Evolutionary conservation across 2,797 vertebrate genomes (phyloP).

Genomic region (Tadarida brasiliensis): DNA sequence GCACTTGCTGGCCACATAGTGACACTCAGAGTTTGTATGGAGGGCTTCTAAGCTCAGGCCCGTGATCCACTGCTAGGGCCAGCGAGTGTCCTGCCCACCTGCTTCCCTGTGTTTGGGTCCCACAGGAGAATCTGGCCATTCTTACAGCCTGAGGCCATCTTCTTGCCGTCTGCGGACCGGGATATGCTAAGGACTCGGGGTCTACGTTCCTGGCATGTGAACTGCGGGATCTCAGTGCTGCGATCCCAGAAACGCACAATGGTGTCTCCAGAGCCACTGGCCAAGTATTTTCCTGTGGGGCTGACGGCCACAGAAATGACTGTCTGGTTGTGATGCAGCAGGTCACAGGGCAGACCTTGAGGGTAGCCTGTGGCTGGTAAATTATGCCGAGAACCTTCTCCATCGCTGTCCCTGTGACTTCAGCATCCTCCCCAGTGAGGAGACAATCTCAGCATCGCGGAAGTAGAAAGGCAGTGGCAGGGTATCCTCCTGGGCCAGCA

Average conservation of each 20-base stretch:
- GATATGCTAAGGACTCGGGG: slow-evolving; percentile 98
- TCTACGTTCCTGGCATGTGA: slow-evolving; percentile 96
- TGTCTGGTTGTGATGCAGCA: slow-evolving; percentile 96
- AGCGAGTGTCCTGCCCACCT: slow-evolving; percentile 92
- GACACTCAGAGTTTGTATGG: slow-evolving; percentile 95
- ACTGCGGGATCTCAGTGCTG: slow-evolving; percentile 95
- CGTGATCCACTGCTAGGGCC: slow-evolving; percentile 98
- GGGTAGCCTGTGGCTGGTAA: slow-evolving; percentile 98
- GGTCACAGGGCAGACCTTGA: slow-evolving; percentile 95
- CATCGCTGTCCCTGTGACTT: slow-evolving; percentile 92
- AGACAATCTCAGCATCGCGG: slow-evolving; percentile 93
- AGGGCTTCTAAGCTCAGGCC: slow-evolving; percentile 98
- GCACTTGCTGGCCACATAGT: slow-evolving; percentile 95
- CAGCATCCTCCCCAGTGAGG: slow-evolving; percentile 91
- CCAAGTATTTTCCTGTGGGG: slow-evolving; percentile 97
- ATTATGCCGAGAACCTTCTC: slow-evolving; percentile 96
- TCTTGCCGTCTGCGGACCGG: slow-evolving; percentile 98
- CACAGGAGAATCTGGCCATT: slow-evolving; percentile 94
- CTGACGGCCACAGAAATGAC: slow-evolving; percentile 98
- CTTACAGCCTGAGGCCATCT: slow-evolving; percentile 93
- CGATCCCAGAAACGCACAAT: slow-evolving; percentile 99
- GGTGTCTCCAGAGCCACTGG: slow-evolving; percentile 98
- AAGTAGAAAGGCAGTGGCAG: slow-evolving; percentile 95
- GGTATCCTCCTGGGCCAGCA: slow-evolving; percentile 96
- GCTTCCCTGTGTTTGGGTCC: slow-evolving; percentile 95